Conservation (phyloP, 2,113 vertebrate species). For the Myiopsitta monachus region DNA sequence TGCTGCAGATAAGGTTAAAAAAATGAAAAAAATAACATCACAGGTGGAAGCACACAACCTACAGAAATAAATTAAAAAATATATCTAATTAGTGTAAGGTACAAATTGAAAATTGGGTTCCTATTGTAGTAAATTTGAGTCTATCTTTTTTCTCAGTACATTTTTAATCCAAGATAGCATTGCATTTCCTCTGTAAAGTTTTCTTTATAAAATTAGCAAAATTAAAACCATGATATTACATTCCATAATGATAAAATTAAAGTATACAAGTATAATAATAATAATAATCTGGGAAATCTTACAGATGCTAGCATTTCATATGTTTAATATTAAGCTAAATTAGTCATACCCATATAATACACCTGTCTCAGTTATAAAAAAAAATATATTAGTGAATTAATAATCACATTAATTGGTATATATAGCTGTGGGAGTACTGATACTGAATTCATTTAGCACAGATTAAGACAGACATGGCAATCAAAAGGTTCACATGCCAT, state of each 20-base stretch:
- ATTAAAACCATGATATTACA: background rate
- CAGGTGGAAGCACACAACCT: slow-evolving; percentile 8
- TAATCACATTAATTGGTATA: background rate
- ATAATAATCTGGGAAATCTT: background rate
- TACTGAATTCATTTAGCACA: background rate
- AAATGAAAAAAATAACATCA: background rate
- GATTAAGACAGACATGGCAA: background rate
- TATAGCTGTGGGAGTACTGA: background rate
- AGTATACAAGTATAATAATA: background rate
- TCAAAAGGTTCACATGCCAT: background rate
- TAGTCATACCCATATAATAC: background rate
- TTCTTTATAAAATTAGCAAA: background rate
- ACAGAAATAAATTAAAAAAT: background rate
- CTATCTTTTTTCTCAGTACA: background rate
- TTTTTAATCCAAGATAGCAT: background rate
- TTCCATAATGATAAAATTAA: background rate
- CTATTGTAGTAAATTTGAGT: background rate
- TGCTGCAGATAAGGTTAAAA: background rate
- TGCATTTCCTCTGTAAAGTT: background rate
- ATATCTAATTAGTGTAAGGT: slow-evolving; percentile 6
- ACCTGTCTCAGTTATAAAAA: background rate
- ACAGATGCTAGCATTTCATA: background rate
- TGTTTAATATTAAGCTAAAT: background rate
- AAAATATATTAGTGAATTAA: background rate
- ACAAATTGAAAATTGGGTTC: slow-evolving; percentile 53